Evolutionary conservation across 1,140 invertebrate species (phyloP).

Genomic region (Arion vulgaris): DNA sequence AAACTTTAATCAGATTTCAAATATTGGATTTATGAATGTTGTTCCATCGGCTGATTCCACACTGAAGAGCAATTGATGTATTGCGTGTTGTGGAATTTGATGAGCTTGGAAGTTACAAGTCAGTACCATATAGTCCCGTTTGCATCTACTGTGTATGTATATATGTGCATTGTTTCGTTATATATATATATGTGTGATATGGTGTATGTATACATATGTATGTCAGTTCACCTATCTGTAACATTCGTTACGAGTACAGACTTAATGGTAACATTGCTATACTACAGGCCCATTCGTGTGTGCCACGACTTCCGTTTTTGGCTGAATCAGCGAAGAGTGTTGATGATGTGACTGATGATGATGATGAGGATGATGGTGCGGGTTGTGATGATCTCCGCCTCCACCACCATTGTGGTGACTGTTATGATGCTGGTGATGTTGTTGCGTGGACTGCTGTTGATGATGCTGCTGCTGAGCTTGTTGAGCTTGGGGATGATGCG

Average conservation of each 20-base stretch:
- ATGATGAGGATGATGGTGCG: slow-evolving; percentile 25
- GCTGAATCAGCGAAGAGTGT: slow-evolving; percentile 13
- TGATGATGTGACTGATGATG: slow-evolving; percentile 21
- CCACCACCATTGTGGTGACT: slow-evolving; percentile 9
- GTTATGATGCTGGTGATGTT: slow-evolving; percentile 31
- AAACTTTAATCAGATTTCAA: too few species aligned
- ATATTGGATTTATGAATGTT: too few species aligned
- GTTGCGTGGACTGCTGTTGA: slow-evolving; percentile 30
- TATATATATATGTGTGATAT: too few species aligned
- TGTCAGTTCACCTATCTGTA: too few species aligned
- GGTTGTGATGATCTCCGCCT: slow-evolving; percentile 19
- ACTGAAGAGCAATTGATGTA: too few species aligned
- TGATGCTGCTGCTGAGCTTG: slow-evolving; percentile 20
- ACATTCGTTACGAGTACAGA: slow-evolving; percentile 24
- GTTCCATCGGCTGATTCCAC: too few species aligned
- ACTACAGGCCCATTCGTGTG: not conserved
- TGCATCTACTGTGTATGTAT: too few species aligned
- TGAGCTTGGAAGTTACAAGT: too few species aligned
- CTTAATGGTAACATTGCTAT: not conserved
- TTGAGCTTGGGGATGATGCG: slow-evolving; percentile 23
- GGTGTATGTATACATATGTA: too few species aligned
- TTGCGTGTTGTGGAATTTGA: too few species aligned
- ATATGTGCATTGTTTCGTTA: too few species aligned
- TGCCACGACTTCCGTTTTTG: slow-evolving; percentile 23
- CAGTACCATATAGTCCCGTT: too few species aligned